Base-by-base conservation (phyloP, 2,113 vertebrate genomes). In the Xiphophorus couchianus region DNA sequence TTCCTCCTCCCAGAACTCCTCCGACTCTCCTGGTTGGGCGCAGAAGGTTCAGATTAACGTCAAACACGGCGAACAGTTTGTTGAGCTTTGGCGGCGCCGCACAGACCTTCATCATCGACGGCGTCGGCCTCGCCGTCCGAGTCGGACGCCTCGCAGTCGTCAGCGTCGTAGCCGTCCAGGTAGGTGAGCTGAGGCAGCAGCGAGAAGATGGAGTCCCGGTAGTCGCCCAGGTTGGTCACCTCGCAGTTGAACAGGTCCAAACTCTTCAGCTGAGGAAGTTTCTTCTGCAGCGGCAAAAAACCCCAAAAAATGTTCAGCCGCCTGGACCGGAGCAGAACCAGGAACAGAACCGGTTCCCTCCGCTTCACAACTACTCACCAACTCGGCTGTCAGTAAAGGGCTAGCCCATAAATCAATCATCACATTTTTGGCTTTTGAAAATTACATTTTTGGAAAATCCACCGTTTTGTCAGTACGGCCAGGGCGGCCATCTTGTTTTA, bases 191-290 rank as follows among this genome's bases (percentile, higher is more conserved):
- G 94, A 2, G 96, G 95, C 72, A 96, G 94, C 3, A 94, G 93
- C 61, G 92, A 89, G 31, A 96, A 96, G 64, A 96, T 94, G 35
- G 95, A 95, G 62, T 95, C 95, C 15, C 93, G 68, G 91, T 95
- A 96, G 87, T 95, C 94, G 14, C 90, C 93, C 76, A 96, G 94
- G 93, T 94, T 96, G 0, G 94, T 96, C 86, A 97, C 96, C 82
- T 96, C 95, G 0, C 94, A 96, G 89, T 95, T 95, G 65, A 96
- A 97, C 74, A 96, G 91, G 87, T 96, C 95, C 69, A 96, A 90
- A 33, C 94, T 96, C 81, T 77, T 93, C 10, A 96, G 91, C 89
- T 94, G 93, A 1, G 94, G 93, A 69, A 94, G 39, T 81, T 96
- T 96, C 92, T 96, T 95, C 95, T 96, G 72, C 0, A 1, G 27